Base-by-base conservation (phyloP, 2,888 invertebrate genomes). In the Sinohyriopsis cumingii region DNA sequence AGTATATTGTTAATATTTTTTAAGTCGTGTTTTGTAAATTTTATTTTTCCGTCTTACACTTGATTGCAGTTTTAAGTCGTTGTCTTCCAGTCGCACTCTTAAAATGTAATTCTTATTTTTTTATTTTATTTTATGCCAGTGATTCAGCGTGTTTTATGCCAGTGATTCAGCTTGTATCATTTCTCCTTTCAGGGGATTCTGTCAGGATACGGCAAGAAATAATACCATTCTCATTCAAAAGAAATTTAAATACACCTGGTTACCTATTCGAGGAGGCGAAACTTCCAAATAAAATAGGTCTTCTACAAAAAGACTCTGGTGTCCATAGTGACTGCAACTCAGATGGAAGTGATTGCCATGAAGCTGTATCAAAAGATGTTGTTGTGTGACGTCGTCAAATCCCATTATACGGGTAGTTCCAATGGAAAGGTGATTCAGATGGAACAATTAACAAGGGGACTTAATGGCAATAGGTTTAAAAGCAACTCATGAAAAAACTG, bases 171-270 rank as follows among this genome's bases (percentile, higher is more conserved):
- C 7, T 3, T 3, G 45, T 45, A 45, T 45, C 3, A 45, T 45
- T 45, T 45, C 45, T 45, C 45, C 1, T 45, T 45, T 45, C 45
- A 45, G 45, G 12, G 12, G 15, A 45, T 45, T 73, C 71, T 33
- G 70, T 69, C 15, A 55, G 71, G 67, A 57, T 71, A 19, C 72
- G 72, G 19, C 77, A 77, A 59, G 75, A 77, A 65, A 77, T 77
- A 45, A 73, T 77, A 25, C 77, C 77, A 72, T 77, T 77, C 54
- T 77, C 77, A 64, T 77, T 77, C 63, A 77, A 77, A 67, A 77
- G 75, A 54, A 75, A 75, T 59, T 59, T 77, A 67, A 66, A 73
- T 25, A 63, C 72, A 5, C 72, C 72, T 25, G 68, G 59, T 45
- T 25, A n/a, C 33, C 55, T 65, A 54, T 73, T 70, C 68, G 55